phyloP scores from a whole-genome alignment of 2,113 vertebrate genomes.

The Nettapus auritus region DNA sequence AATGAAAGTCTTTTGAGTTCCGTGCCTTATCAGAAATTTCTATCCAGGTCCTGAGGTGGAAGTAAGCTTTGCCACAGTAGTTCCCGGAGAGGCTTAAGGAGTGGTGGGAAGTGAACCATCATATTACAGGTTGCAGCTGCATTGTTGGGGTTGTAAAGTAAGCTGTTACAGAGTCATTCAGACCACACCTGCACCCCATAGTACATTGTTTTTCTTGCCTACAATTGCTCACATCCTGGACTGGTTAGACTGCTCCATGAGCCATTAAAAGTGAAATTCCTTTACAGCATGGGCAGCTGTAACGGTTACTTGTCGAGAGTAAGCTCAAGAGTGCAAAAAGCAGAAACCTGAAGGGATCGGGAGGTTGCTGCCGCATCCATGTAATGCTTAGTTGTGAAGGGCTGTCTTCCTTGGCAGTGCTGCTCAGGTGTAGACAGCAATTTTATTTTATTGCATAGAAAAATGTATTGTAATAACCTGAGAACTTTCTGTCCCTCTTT shows the following conservation, averaged over 20 bases:
- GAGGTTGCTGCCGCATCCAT: not conserved
- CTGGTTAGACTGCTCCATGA: not conserved
- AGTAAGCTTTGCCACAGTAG: not conserved
- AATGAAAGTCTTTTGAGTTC: not conserved
- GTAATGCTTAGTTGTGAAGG: not conserved
- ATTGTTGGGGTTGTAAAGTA: not conserved
- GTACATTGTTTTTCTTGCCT: slow-evolving; percentile 24
- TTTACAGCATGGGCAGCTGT: not conserved
- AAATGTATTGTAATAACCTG: not conserved
- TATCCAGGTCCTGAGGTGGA: not conserved
- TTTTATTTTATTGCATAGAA: not conserved
- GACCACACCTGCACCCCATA: not conserved
- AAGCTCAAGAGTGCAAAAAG: not conserved
- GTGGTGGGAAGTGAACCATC: not conserved
- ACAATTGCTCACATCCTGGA: slow-evolving; percentile 18
- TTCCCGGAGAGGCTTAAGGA: not conserved
- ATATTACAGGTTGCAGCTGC: not conserved
- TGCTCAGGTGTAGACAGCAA: not conserved
- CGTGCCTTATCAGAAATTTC: not conserved
- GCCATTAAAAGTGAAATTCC: not conserved
- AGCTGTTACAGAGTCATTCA: not conserved
- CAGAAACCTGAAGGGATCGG: not conserved
- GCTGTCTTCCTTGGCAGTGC: not conserved
- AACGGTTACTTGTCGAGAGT: not conserved
- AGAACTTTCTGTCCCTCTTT: not conserved